phyloP scores from a whole-genome alignment of 2,113 vertebrate genomes.

The Ailurus styani region DNA sequence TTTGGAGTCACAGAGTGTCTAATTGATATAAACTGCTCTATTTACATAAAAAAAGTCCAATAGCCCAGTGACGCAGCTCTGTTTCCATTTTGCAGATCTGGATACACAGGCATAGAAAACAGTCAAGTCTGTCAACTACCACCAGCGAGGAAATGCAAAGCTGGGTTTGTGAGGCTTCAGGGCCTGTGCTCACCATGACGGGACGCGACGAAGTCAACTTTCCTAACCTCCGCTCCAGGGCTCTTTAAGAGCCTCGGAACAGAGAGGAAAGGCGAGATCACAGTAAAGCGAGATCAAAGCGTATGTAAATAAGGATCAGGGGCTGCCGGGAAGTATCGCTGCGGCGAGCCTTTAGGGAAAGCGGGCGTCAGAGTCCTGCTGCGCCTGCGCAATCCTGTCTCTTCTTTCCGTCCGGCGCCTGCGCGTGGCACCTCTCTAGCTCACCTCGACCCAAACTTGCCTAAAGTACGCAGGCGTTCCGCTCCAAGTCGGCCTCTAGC shows the following conservation, averaged over 20 bases:
- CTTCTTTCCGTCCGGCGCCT: not conserved
- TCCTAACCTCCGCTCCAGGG: not conserved
- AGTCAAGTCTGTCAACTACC: not conserved
- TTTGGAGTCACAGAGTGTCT: not conserved
- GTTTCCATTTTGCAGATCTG: constrained; percentile 11
- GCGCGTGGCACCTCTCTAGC: not conserved
- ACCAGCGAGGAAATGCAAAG: not conserved
- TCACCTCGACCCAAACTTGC: not conserved
- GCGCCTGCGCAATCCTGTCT: not conserved
- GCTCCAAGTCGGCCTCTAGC: not conserved
- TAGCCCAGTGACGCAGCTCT: not conserved
- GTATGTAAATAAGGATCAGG: constrained; percentile 25
- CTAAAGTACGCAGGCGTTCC: not conserved
- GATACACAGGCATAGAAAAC: not conserved
- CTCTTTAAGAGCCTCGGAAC: not conserved
- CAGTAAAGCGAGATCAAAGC: not conserved
- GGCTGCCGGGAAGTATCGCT: constrained; percentile 5
- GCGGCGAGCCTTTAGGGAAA: not conserved
- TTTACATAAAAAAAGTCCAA: not conserved
- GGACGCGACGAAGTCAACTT: not conserved
- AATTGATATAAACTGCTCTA: not conserved
- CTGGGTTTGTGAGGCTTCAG: not conserved
- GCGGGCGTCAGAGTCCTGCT: not conserved
- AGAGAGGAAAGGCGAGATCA: accelerated
- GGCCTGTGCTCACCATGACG: not conserved